These are phyloP conservation scores for Melanaphis sacchari DNA, from an alignment of 1,140 invertebrate genomes.

Conservation along the genomic window DNA sequence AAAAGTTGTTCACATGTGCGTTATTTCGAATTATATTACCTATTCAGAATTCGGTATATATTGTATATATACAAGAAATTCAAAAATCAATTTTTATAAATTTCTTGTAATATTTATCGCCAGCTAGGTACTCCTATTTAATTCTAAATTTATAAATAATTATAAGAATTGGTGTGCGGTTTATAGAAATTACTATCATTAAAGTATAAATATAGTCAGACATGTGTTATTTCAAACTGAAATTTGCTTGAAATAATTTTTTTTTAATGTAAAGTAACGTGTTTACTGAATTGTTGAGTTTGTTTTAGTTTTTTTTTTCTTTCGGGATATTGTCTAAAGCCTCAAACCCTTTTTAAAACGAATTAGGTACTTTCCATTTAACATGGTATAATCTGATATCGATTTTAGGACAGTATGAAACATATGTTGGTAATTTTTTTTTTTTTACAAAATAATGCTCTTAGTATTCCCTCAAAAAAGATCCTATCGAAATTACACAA, in stretches of 20 bases:
- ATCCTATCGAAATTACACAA: slow-evolving; percentile 35
- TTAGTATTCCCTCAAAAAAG: slow-evolving; percentile 25
- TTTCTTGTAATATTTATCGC: not conserved
- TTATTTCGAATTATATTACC: not conserved
- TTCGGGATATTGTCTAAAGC: not conserved
- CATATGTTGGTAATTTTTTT: slow-evolving; percentile 40
- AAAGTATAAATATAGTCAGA: not conserved
- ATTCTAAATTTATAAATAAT: not conserved
- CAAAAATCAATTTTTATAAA: not conserved
- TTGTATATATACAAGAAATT: not conserved
- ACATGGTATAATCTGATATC: slow-evolving; percentile 27
- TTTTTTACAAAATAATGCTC: slow-evolving; percentile 42
- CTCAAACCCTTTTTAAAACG: slow-evolving; percentile 28
- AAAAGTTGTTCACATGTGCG: not conserved
- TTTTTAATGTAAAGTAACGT: not conserved
- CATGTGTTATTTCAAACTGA: not conserved
- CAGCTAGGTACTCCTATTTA: not conserved
- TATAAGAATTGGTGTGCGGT: not conserved
- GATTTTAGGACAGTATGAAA: not conserved
- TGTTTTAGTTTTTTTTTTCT: not conserved
- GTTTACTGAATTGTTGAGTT: not conserved
- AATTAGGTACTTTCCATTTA: not conserved
- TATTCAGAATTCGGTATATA: not conserved
- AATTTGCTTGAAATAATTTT: not conserved
- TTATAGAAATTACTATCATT: not conserved